Percentiles rank a stretch among this genome's conserved stretches.
These are phyloP conservation scores for Dermochelys coriacea DNA, from an alignment of 2,797 vertebrate genomes.

Conservation along the genomic window DNA sequence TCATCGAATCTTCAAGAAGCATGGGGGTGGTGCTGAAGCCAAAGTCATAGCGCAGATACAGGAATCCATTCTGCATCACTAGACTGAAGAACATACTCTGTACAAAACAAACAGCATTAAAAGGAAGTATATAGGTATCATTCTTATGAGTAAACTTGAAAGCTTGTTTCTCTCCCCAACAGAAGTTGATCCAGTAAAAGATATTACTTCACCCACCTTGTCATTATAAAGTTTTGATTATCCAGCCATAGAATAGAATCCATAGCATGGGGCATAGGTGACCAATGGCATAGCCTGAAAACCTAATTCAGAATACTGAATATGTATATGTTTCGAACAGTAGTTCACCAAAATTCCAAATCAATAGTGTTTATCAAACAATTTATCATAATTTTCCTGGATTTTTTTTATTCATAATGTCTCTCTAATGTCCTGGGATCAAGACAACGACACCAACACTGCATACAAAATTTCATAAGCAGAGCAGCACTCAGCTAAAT, in stretches of 20 bases:
- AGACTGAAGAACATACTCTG: constrained; percentile 94
- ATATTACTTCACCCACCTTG: background rate
- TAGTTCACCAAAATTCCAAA: background rate
- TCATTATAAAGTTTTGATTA: background rate
- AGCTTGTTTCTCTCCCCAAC: background rate
- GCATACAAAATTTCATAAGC: background rate
- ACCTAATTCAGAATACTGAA: background rate
- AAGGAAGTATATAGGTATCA: background rate
- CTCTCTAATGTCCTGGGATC: background rate
- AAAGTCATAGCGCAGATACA: constrained; percentile 95
- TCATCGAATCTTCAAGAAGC: constrained; percentile 87
- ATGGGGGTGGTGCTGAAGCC: constrained; percentile 89
- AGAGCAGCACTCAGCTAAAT: background rate
- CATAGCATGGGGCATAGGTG: background rate
- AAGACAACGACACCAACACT: background rate
- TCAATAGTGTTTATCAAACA: background rate
- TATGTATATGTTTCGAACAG: background rate
- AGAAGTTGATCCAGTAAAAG: background rate
- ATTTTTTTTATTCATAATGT: too few relatives aligned
- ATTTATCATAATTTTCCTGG: too few relatives aligned
- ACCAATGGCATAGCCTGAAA: background rate
- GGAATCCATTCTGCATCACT: constrained; percentile 90
- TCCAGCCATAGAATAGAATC: background rate
- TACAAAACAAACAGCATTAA: constrained; percentile 44
- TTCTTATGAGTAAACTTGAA: background rate